These are phyloP conservation scores for Latheticus oryzae DNA, from an alignment of 2,888 invertebrate species.

Conservation along the genomic window DNA sequence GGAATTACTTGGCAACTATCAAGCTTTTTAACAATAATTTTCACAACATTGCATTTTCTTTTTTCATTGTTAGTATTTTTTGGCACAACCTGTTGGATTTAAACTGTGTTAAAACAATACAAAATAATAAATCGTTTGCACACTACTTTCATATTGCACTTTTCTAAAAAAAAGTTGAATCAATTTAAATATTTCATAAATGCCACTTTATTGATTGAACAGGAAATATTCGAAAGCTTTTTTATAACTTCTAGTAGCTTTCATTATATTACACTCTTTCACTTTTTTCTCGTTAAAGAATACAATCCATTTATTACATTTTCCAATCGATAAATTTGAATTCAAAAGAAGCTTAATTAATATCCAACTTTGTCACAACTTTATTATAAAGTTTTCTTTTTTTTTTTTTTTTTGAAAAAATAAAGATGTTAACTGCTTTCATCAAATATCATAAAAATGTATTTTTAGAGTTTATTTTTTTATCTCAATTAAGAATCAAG, in stretches of 20 bases:
- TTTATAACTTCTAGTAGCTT: too few relatives aligned
- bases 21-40: conserved; percentile 27
- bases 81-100: conserved; percentile 24
- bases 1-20: conserved; percentile 41
- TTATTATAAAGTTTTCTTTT: too few relatives aligned
- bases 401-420: conserved; percentile 23
- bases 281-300: too few relatives aligned
- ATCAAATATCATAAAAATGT: conserved; percentile 46
- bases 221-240: too few relatives aligned
- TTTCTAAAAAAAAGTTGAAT: conserved; percentile 15
- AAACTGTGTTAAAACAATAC: background rate
- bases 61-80: conserved; percentile 3
- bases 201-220: too few relatives aligned
- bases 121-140: too few relatives aligned
- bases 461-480: conserved; percentile 47
- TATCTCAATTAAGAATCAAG: conserved; percentile 46
- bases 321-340: conserved; percentile 20
- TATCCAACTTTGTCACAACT: conserved; percentile 14
- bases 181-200: too few relatives aligned
- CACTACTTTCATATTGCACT: too few relatives aligned
- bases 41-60: conserved; percentile 8
- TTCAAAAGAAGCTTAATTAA: conserved; percentile 25
- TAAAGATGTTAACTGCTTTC: conserved; percentile 46
- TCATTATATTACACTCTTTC: too few relatives aligned
- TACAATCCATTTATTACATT: too few relatives aligned